Evolutionary conservation across 1,140 invertebrate genomes (phyloP), one percentile per base, ranked within the genome.

Genomic region (Bombus pyrosoma): DNA sequence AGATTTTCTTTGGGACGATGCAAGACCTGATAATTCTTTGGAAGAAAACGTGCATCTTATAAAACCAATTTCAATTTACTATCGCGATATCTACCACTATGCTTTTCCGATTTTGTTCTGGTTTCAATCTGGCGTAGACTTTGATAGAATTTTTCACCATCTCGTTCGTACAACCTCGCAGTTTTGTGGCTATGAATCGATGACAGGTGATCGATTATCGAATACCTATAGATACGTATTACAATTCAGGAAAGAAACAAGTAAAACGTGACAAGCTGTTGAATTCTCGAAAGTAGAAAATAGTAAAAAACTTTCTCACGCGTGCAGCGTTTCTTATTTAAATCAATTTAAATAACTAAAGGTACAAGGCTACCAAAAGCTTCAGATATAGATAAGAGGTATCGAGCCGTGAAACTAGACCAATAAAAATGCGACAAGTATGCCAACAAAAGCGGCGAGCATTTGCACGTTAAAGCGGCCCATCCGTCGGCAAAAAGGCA

Each of bases 101-200:
- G 32, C 87, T 64, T 74, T 90, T 91, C 74, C 85, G 86, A 68
- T 89, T 90, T n/a, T 68, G 83, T 84, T 95, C 93, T 12, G 92
- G 93, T 81, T 93, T 94, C 12, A 95, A 57, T 80, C 95, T 90
- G 1, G 93, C 95, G 80, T 92, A 95, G 73, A 95, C 93, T 91
- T 93, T 94, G 57, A 95, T 95, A 32, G 89, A 83, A 88, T 95
- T 94, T 81, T 91, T 92, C n/a, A 93, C 94, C 94, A 95, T 95
- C 47, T 87, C 88, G 75, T 57, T 64, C 39, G n/a, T 12, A 57
- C 66, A 83, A 82, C 66, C 66, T 77, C 62, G 10, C n/a, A 9
- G 32, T 10, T 22, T 12, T 5, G 62, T 22, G 53, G 12, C 62
- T 69, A 43, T 12, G 59, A 64, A 66, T 81, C 74, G 74, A 77